phyloP scores from a whole-genome alignment of 2,797 vertebrate genomes.

The Gadopsis bispinosus region DNA sequence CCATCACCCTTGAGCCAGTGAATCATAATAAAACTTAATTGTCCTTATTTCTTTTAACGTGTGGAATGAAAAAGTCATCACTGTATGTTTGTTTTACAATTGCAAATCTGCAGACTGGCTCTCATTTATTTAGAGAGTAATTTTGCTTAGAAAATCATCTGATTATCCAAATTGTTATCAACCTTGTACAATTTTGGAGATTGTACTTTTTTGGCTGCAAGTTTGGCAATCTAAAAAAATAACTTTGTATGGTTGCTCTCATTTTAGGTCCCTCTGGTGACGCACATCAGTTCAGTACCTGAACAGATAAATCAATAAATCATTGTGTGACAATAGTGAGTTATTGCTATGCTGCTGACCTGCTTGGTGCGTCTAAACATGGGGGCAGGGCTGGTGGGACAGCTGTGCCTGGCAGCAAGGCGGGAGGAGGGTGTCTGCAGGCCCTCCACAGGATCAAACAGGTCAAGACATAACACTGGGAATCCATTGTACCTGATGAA shows the following conservation, averaged over 20 bases:
- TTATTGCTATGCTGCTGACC: constrained; percentile 80
- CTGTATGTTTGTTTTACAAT: neutral
- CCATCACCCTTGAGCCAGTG: neutral
- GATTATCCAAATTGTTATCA: neutral
- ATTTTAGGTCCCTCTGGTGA: neutral
- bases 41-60: neutral
- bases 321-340: neutral
- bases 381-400: constrained; percentile 93
- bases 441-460: constrained; percentile 92
- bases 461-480: constrained; percentile 91
- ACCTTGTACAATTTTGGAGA: neutral
- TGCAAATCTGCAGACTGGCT: too few relatives aligned
- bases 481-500: constrained; percentile 93
- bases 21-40: neutral
- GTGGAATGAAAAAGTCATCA: neutral
- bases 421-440: constrained; percentile 84
- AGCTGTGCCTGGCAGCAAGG: constrained; percentile 89
- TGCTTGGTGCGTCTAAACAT: constrained; percentile 99
- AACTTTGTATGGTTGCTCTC: neutral
- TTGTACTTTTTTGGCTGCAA: neutral
- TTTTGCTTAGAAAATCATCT: neutral
- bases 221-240: neutral
- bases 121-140: neutral
- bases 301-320: neutral
- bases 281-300: neutral